Conservation (phyloP, 2,113 vertebrate species). For the Uropsilus gracilis region DNA sequence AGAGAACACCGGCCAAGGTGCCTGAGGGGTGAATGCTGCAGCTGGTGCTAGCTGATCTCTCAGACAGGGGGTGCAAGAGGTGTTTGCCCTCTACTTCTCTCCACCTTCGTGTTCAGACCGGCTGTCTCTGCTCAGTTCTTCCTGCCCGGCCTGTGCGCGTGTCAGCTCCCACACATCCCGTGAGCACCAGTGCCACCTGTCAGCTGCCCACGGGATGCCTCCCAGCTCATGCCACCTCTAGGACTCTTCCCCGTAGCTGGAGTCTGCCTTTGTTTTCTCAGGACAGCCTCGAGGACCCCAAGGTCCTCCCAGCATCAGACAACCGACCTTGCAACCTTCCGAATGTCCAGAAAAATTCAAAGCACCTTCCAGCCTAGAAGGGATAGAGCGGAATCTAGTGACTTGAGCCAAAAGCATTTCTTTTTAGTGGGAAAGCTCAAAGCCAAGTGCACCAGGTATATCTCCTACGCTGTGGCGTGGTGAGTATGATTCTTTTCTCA, state of each 20-base stretch:
- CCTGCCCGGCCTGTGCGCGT: too few relatives aligned
- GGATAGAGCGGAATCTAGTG: neutral
- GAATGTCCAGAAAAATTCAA: slow-evolving; percentile 14
- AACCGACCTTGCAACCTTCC: neutral
- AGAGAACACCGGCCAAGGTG: neutral
- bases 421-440: slow-evolving; percentile 2
- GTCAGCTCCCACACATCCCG: too few relatives aligned
- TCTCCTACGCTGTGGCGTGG: neutral
- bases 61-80: neutral
- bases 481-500: neutral
- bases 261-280: slow-evolving; percentile 4
- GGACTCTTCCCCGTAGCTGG: neutral
- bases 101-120: neutral
- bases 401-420: slow-evolving; percentile 1
- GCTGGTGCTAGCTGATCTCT: neutral
- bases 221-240: neutral
- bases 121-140: neutral
- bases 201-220: neutral
- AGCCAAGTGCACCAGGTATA: neutral
- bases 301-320: neutral
- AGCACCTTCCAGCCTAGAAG: neutral
- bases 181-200: too few relatives aligned
- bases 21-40: neutral
- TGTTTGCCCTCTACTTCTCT: neutral
- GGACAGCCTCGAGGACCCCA: neutral